These are phyloP conservation scores for Xiphophorus hellerii DNA, from an alignment of 2,113 vertebrate species.

Conservation along the genomic window DNA sequence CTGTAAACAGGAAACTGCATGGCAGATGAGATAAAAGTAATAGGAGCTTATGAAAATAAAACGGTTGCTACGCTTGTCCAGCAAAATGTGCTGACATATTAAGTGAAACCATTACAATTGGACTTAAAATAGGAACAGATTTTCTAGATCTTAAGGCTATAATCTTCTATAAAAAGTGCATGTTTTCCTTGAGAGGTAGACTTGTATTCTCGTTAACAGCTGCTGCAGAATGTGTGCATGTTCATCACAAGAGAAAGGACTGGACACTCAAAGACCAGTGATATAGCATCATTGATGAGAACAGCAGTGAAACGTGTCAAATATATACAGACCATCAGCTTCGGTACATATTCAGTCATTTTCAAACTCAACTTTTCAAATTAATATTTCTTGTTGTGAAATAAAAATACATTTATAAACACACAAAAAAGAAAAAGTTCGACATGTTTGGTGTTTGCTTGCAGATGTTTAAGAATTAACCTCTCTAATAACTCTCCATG, in stretches of 20 bases:
- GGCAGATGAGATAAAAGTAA: too few species aligned
- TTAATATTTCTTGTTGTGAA: conserved; percentile 19
- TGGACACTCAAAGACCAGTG: conserved; percentile 69
- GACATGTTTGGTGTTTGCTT: conserved; percentile 6
- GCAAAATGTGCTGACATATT: not conserved
- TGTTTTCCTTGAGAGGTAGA: conserved; percentile 2
- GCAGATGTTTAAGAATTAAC: conserved; percentile 16
- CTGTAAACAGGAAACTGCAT: too few species aligned
- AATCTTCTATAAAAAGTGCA: not conserved
- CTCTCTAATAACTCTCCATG: not conserved
- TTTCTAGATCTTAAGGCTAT: too few species aligned
- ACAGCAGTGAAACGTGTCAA: conserved; percentile 56
- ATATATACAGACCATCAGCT: conserved; percentile 53
- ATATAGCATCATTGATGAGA: conserved; percentile 71
- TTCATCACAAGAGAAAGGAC: conserved; percentile 68
- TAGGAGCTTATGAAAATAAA: too few species aligned
- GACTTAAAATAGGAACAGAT: not conserved
- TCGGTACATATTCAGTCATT: conserved; percentile 51
- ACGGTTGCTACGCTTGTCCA: too few species aligned
- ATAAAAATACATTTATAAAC: conserved; percentile 32
- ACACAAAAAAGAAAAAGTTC: conserved; percentile 12
- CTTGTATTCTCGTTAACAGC: conserved; percentile 17
- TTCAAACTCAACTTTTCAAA: conserved; percentile 45
- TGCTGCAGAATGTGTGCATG: conserved; percentile 56
- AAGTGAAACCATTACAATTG: not conserved